These are phyloP conservation scores for Xyrauchen texanus DNA, from an alignment of 2,113 vertebrate genomes.

Conservation along the genomic window DNA sequence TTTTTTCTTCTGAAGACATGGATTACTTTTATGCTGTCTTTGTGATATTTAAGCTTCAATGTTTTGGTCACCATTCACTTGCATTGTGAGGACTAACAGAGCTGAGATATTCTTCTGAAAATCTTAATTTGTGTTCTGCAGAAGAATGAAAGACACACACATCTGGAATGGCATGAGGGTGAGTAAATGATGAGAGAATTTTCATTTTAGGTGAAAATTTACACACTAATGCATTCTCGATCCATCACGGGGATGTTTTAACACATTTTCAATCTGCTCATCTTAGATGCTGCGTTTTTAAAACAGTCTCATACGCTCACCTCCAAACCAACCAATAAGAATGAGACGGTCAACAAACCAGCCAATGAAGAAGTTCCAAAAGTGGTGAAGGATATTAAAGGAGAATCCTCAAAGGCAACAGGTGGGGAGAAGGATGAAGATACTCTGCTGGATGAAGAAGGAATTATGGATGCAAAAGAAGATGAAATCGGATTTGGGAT, in stretches of 20 bases:
- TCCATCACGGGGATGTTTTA: not conserved
- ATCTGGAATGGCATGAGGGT: too few species aligned
- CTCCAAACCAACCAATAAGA: slow-evolving; percentile 15
- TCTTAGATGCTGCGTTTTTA: slow-evolving; percentile 5
- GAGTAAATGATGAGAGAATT: too few species aligned
- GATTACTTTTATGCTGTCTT: too few species aligned
- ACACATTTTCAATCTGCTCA: not conserved
- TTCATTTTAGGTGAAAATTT: too few species aligned
- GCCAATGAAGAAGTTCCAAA: slow-evolving; percentile 43
- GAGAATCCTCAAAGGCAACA: slow-evolving; percentile 55
- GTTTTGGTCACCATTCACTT: too few species aligned
- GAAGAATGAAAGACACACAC: too few species aligned
- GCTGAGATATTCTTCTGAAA: too few species aligned
- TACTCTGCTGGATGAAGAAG: slow-evolving; percentile 54
- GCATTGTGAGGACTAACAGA: too few species aligned
- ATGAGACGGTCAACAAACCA: slow-evolving; percentile 7
- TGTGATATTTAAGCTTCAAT: too few species aligned
- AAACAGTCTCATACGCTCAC: not conserved
- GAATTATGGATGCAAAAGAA: slow-evolving; percentile 22
- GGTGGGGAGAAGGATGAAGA: slow-evolving; percentile 55
- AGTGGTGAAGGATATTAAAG: slow-evolving; percentile 60
- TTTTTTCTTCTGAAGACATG: too few species aligned
- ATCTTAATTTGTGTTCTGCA: too few species aligned
- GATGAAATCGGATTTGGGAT: not conserved
- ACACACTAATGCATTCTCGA: too few species aligned